Evolutionary conservation across 2,797 vertebrate genomes (phyloP).

Genomic region (Channallabes apus): DNA sequence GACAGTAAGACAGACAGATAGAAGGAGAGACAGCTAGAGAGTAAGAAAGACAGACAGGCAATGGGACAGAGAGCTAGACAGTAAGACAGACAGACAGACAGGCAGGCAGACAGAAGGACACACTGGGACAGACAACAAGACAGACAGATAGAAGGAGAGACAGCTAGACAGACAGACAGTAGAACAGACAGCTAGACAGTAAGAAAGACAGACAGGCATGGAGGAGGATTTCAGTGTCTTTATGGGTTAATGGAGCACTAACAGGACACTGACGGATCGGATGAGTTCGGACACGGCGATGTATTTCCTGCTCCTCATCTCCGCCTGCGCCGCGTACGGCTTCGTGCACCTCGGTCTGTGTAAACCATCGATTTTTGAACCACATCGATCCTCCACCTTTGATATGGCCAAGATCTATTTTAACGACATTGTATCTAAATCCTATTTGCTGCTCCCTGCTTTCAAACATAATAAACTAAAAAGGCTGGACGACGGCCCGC

Average conservation of each 20-base stretch:
- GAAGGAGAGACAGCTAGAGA: too few species aligned
- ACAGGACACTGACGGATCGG: constrained; percentile 34
- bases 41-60: too few species aligned
- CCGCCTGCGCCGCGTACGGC: neutral
- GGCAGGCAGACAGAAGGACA: too few species aligned
- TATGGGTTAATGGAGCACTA: neutral
- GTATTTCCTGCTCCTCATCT: neutral
- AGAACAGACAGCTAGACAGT: too few species aligned
- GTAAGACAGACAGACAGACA: too few species aligned
- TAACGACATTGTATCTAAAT: constrained; percentile 63
- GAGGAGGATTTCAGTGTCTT: neutral
- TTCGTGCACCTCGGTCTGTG: neutral
- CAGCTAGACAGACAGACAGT: too few species aligned
- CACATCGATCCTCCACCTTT: constrained; percentile 57
- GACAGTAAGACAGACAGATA: too few species aligned
- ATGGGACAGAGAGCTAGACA: too few species aligned
- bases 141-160: too few species aligned
- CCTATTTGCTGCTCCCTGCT: constrained; percentile 57
- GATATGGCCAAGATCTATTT: constrained; percentile 61
- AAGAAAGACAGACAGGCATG: too few species aligned
- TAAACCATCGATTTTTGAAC: constrained; percentile 59
- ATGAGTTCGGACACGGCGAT: neutral
- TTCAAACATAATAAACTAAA: constrained; percentile 60
- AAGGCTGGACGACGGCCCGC: constrained; percentile 39
- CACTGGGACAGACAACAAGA: too few species aligned